phyloP scores from a whole-genome alignment of 1,140 invertebrate genomes.

The Drusus annulatus region DNA sequence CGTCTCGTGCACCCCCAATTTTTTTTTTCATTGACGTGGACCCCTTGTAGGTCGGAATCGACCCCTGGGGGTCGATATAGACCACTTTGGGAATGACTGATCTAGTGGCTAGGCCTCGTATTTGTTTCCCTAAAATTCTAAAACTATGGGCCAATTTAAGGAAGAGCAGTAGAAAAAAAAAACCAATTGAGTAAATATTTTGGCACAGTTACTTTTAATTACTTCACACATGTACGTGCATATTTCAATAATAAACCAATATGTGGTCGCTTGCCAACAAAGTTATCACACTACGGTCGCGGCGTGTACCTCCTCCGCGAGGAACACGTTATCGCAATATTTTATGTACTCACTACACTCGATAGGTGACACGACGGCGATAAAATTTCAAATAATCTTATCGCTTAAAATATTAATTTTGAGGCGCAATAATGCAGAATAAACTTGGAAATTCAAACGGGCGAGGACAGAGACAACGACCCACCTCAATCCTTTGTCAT shows the following conservation, averaged over 20 bases:
- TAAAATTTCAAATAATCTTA: constrained; percentile 5
- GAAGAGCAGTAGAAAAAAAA: background rate
- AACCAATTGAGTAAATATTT: background rate
- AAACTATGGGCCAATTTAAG: too few species aligned
- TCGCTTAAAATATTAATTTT: constrained; percentile 11
- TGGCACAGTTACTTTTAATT: background rate
- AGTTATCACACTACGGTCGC: background rate
- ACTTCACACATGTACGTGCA: background rate
- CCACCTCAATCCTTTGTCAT: constrained; percentile 7
- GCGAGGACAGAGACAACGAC: background rate
- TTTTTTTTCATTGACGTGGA: too few species aligned
- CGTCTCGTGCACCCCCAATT: too few species aligned
- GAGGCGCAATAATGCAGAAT: background rate
- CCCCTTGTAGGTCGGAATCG: too few species aligned
- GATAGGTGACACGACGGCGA: constrained; percentile 10
- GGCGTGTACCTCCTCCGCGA: background rate
- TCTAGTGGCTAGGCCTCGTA: too few species aligned
- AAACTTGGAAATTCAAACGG: background rate
- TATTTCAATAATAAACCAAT: constrained; percentile 31
- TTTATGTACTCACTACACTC: background rate
- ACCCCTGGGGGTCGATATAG: too few species aligned
- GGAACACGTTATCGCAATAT: constrained; percentile 18
- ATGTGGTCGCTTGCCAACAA: background rate
- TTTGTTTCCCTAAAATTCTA: too few species aligned
- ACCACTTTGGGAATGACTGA: too few species aligned